Conservation (phyloP, 2,113 vertebrate species). For the Oriolus oriolus region DNA sequence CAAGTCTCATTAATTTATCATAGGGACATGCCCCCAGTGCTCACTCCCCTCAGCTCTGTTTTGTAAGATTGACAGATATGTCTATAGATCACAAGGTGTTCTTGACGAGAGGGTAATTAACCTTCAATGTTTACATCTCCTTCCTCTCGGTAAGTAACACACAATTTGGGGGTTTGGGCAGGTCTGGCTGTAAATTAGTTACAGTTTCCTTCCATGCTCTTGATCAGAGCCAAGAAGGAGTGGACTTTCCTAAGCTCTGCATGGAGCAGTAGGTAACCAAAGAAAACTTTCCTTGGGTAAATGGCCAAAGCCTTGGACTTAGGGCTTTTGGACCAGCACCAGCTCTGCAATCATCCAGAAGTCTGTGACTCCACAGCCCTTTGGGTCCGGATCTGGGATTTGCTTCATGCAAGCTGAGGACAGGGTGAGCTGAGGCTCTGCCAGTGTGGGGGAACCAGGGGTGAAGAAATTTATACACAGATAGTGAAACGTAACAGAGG, state of each 20-base stretch:
- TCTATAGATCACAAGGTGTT: background rate
- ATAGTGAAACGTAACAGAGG: background rate
- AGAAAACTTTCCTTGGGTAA: background rate
- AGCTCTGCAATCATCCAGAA: background rate
- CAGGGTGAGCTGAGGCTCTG: background rate
- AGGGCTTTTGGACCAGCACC: background rate
- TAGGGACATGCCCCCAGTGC: constrained; percentile 1
- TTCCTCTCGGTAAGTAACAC: background rate
- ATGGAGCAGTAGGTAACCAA: background rate
- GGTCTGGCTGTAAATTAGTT: background rate
- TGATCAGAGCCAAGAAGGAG: background rate
- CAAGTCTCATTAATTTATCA: constrained; percentile 46
- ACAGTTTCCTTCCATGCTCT: background rate
- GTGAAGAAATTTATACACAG: background rate
- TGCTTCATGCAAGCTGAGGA: background rate
- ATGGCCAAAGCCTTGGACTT: background rate
- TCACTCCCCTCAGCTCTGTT: background rate
- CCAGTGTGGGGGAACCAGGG: background rate
- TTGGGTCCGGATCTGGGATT: background rate
- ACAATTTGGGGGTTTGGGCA: background rate
- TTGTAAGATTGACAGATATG: background rate
- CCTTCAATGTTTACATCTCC: background rate
- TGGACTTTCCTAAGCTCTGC: background rate
- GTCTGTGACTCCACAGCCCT: background rate
- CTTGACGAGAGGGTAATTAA: constrained; percentile 37